Percentiles rank a stretch among this genome's conserved stretches.
Evolutionary conservation across 2,113 vertebrate species (phyloP).

Genomic region (Pelvicachromis taeniatus): DNA sequence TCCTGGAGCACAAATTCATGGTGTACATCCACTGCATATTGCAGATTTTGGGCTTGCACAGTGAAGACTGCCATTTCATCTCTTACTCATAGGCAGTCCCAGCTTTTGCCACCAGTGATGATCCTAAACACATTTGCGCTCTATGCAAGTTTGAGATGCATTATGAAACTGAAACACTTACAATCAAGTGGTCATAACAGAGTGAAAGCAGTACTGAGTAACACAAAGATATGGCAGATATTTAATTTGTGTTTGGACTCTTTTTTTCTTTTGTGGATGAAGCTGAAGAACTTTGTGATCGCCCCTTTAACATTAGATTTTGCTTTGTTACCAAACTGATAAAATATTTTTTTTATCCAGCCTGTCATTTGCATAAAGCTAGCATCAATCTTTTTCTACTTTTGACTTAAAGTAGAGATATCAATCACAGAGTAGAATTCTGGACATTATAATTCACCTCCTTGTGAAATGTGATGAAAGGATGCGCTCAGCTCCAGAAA

Average conservation of each 20-base stretch:
- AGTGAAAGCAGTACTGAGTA: not conserved
- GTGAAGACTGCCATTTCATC: not conserved
- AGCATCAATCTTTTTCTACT: not conserved
- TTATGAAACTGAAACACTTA: not conserved
- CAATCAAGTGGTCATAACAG: not conserved
- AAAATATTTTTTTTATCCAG: not conserved
- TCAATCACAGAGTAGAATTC: not conserved
- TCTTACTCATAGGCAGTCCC: not conserved
- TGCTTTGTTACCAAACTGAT: not conserved
- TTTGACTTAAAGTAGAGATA: not conserved
- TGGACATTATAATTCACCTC: not conserved
- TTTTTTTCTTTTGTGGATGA: not conserved
- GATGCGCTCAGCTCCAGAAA: not conserved
- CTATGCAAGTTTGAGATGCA: not conserved
- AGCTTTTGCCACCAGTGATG: not conserved
- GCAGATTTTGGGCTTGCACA: not conserved
- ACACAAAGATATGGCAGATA: not conserved
- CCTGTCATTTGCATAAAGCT: not conserved
- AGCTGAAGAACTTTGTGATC: not conserved
- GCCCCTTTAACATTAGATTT: not conserved
- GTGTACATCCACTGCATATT: not conserved
- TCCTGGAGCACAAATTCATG: not conserved
- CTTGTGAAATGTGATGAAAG: not conserved
- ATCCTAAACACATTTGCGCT: not conserved
- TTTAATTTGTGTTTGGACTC: not conserved